These are phyloP conservation scores for Caenorhabditis uteleia DNA, from an alignment of 2,888 invertebrate species.

Conservation along the genomic window DNA sequence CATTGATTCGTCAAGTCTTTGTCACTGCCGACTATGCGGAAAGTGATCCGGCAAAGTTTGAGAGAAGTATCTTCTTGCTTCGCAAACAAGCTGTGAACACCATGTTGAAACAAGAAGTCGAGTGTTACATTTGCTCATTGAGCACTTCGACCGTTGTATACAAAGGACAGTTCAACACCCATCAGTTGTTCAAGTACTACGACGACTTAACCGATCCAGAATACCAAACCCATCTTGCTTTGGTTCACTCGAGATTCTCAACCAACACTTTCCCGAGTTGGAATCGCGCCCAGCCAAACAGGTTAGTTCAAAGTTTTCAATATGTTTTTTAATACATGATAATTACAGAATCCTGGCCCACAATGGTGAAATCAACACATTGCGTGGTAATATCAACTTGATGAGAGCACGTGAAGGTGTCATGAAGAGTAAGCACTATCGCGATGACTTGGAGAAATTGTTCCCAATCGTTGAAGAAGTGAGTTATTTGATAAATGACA, in stretches of 20 bases:
- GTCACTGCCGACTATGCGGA: conserved; percentile 77
- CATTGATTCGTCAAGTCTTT: conserved; percentile 87
- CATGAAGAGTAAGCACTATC: conserved; percentile 75
- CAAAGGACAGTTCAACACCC: conserved; percentile 94
- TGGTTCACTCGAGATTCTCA: conserved; percentile 97
- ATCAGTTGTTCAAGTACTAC: conserved; percentile 86
- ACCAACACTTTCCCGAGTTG: conserved; percentile 99
- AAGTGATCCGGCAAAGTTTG: conserved; percentile 73
- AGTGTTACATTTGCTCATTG: conserved; percentile 95
- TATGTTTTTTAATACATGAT: conserved; percentile 2
- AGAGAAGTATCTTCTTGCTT: conserved; percentile 83
- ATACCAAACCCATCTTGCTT: conserved; percentile 90
- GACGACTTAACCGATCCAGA: conserved; percentile 74
- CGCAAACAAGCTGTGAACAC: conserved; percentile 90
- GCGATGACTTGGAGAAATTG: conserved; percentile 80
- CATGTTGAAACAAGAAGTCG: conserved; percentile 82
- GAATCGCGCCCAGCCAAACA: conserved; percentile 95
- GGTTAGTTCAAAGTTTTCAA: neutral
- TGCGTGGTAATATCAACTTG: conserved; percentile 94
- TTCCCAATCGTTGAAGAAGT: conserved; percentile 89
- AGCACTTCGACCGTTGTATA: conserved; percentile 89
- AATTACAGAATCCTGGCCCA: conserved; percentile 84
- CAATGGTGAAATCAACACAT: conserved; percentile 98
- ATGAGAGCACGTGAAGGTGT: conserved; percentile 87
- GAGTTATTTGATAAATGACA: too few species aligned